These are phyloP conservation scores for Phaedon cochleariae DNA, from an alignment of 2,888 invertebrate genomes.

Conservation along the genomic window DNA sequence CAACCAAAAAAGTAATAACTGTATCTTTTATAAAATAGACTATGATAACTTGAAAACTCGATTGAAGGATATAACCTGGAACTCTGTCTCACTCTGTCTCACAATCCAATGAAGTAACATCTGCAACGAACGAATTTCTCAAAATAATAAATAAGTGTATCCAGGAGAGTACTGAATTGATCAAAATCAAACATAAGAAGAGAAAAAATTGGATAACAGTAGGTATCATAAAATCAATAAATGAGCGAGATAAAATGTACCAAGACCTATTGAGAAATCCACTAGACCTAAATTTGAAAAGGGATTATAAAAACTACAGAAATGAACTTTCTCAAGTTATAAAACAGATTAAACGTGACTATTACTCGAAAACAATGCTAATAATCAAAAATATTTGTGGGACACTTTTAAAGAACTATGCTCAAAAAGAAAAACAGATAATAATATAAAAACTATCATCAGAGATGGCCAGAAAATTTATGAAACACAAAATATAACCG, in stretches of 20 bases:
- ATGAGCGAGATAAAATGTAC: not conserved
- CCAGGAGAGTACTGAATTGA: not conserved
- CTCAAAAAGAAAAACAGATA: too few relatives aligned
- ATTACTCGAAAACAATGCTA: not conserved
- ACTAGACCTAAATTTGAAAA: not conserved
- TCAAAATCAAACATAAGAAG: not conserved
- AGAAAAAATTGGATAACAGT: not conserved
- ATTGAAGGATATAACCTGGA: not conserved
- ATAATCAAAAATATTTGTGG: too few relatives aligned
- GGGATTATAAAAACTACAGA: not conserved
- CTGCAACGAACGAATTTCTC: too few relatives aligned
- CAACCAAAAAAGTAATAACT: not conserved
- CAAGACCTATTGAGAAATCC: not conserved
- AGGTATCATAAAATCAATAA: not conserved
- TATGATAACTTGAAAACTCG: not conserved
- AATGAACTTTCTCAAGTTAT: not conserved
- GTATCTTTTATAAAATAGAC: not conserved
- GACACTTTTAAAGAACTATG: too few relatives aligned
- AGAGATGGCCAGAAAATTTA: too few relatives aligned
- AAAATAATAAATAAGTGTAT: not conserved
- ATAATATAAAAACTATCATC: too few relatives aligned
- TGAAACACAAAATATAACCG: too few relatives aligned
- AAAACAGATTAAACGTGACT: not conserved
- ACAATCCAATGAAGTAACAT: too few relatives aligned
- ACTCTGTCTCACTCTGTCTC: not conserved